Evolutionary conservation across 2,113 vertebrate species (phyloP).

Genomic region (Axis porcinus): DNA sequence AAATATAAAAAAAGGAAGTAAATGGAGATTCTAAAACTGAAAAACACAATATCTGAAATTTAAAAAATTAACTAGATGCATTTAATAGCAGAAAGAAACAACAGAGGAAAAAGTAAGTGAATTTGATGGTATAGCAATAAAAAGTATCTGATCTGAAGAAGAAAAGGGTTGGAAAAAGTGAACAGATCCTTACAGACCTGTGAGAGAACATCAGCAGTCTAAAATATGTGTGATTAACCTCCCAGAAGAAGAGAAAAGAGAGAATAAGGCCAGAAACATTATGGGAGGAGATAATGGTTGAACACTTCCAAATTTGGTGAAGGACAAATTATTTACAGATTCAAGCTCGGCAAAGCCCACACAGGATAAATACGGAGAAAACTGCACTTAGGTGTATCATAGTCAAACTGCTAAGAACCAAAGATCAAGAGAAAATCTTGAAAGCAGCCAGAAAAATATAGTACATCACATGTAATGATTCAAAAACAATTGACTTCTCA

Average conservation of each 20-base stretch:
- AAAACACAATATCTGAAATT: conserved; percentile 23
- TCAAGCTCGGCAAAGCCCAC: not conserved
- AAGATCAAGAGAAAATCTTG: conserved; percentile 5
- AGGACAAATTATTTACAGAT: not conserved
- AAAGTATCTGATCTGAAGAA: not conserved
- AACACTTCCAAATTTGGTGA: not conserved
- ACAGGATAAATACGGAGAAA: conserved; percentile 17
- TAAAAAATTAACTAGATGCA: not conserved
- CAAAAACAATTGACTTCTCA: not conserved
- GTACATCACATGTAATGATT: not conserved
- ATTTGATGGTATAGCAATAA: not conserved
- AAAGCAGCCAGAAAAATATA: not conserved
- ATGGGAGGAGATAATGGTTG: not conserved
- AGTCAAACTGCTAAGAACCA: not conserved
- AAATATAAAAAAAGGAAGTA: conserved; percentile 18
- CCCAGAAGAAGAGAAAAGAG: not conserved
- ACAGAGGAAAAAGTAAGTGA: not conserved
- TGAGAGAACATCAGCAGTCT: not conserved
- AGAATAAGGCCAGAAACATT: not conserved
- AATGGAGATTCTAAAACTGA: conserved; percentile 4
- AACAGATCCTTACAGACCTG: not conserved
- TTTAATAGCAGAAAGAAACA: not conserved
- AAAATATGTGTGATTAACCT: not conserved
- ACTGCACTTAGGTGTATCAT: not conserved
- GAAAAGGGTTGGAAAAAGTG: not conserved